Evolutionary conservation across 1,140 invertebrate species (phyloP), one percentile per base, ranked within the genome.

Genomic region (Achroia grisella): DNA sequence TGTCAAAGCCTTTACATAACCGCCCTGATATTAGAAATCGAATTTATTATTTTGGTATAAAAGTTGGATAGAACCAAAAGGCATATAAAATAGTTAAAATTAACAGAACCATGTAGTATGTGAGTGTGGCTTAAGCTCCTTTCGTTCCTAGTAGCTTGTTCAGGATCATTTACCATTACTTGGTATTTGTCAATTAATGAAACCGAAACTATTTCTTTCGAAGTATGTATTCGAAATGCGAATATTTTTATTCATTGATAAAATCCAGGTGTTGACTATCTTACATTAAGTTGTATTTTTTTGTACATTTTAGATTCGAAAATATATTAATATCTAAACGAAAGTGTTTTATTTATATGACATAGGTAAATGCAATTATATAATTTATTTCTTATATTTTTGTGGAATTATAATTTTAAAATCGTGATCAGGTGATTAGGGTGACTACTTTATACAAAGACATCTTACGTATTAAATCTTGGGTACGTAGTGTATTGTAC

Each of bases 271-370:
- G 71, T 79, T 74, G 68, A 78, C 73, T 84, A 84, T 77, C 81
- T 78, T 78, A 83, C 60, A 62, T 74, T 84, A 84, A 84, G 78
- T 84, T 84, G 80, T 84, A 84, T 84, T 84, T 84, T 63, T 84
- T 84, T 82, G 77, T 84, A 84, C 80, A 84, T 84, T 84, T 79
- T 84, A 84, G 80, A 82, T 81, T 82, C 75, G 72, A 78, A 80
- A 81, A 78, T 84, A 84, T 79, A 84, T 78, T 84, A 81, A 81
- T 84, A 84, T 81, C 75, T 80, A 81, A 80, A 81, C 72, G 62
- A 74, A 49, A 53, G 59, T 71, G 45, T 66, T 75, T 72, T 79
- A 52, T 68, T 68, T 80, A n/a, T n/a, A n/a, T n/a, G n/a, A n/a
- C n/a, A n/a, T n/a, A n/a, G n/a, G n/a, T n/a, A n/a, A n/a, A n/a